phyloP scores from a whole-genome alignment of 2,888 invertebrate genomes.

The Ophion obscuratus region DNA sequence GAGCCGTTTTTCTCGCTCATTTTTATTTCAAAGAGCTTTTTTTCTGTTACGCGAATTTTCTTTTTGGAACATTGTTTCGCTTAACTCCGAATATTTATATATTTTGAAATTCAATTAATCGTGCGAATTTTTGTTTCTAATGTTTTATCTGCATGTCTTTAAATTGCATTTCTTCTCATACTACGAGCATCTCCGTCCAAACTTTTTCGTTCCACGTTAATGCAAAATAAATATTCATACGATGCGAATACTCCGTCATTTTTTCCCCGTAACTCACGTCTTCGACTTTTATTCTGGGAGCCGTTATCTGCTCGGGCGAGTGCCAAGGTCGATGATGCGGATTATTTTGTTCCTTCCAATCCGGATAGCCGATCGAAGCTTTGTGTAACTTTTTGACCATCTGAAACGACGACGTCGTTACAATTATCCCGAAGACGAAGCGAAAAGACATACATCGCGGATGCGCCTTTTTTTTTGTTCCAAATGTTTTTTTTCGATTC shows the following conservation, averaged over 20 bases:
- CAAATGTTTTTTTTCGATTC: background rate
- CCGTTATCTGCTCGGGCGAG: slow-evolving; percentile 92
- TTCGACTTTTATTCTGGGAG: slow-evolving; percentile 89
- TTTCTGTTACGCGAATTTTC: no score
- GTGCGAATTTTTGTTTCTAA: no score
- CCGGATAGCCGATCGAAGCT: slow-evolving; percentile 92
- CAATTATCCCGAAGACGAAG: background rate
- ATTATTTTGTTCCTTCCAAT: slow-evolving; percentile 92
- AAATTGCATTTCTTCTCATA: no score
- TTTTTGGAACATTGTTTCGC: no score
- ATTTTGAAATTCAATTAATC: no score
- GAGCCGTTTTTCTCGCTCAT: no score
- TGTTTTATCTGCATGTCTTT: no score
- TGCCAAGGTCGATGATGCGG: slow-evolving; percentile 94
- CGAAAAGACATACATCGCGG: background rate
- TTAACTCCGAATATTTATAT: no score
- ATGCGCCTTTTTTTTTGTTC: slow-evolving; percentile 13
- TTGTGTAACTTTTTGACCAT: slow-evolving; percentile 92
- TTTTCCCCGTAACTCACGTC: slow-evolving; percentile 86
- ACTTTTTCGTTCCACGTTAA: no score
- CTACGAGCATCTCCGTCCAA: no score
- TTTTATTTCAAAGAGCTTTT: no score
- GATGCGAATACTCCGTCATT: background rate
- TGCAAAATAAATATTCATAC: background rate
- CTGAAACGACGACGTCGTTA: slow-evolving; percentile 76